Evolutionary conservation across 2,888 invertebrate genomes (phyloP).

Genomic region (Tenthredo mesomela): DNA sequence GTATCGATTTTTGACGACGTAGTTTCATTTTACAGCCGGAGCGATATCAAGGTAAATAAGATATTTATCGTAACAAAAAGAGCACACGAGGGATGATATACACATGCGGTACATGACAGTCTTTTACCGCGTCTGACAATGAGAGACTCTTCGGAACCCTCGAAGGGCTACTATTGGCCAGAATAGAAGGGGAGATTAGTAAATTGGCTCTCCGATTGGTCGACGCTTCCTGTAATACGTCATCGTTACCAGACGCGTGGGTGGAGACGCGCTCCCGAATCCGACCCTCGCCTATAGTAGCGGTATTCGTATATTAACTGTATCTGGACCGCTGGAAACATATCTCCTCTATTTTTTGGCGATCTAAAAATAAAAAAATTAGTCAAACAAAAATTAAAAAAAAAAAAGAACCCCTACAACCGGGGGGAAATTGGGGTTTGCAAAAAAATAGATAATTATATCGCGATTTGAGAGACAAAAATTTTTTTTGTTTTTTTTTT

Average conservation of each 20-base stretch:
- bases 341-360: neutral
- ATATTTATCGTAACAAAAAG: neutral
- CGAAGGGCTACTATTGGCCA: conserved; percentile 30
- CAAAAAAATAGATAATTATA: neutral
- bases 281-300: conserved; percentile 26
- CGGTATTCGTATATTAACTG: neutral
- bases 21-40: neutral
- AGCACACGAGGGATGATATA: conserved; percentile 33
- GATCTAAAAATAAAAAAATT: neutral
- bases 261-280: conserved; percentile 53
- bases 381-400: neutral
- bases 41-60: neutral
- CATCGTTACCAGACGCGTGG: conserved; percentile 53
- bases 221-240: conserved; percentile 53
- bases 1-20: neutral
- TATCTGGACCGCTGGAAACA: neutral
- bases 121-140: conserved; percentile 16
- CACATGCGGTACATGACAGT: neutral
- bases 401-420: neutral
- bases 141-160: conserved; percentile 25
- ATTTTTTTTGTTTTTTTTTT: neutral
- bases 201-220: conserved; percentile 51
- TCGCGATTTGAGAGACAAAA: neutral
- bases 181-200: conserved; percentile 43
- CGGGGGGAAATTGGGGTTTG: neutral